Evolutionary conservation across 2,113 vertebrate species (phyloP), one percentile per base, ranked within the genome.

Genomic region (Engraulis encrasicolus): DNA sequence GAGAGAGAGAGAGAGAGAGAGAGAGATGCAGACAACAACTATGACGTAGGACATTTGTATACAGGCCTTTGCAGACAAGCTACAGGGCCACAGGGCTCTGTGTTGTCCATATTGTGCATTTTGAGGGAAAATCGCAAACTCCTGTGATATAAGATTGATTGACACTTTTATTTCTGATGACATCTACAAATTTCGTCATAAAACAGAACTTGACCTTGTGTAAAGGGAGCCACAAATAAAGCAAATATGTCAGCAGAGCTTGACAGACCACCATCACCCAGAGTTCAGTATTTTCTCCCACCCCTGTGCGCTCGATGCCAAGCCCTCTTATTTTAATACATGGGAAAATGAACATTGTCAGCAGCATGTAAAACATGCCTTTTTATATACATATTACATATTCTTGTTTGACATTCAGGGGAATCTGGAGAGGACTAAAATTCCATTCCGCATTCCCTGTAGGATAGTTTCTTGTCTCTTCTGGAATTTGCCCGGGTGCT

Each of bases 401-500:
- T 66, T 66, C 7, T 31, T 66, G 23, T 31, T 66, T 66, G 58
- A 66, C 58, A 66, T 66, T 66, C n/a, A 66, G n/a, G 0, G 23
- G 58, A 66, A 66, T 66, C 58, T 27, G 7, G 58, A 66, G 58
- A 31, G 58, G n/a, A n/a, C 58, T 31, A 66, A 66, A n/a, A 66
- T 66, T 66, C 58, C 58, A 12, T 27, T n/a, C 58, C 27, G 27
- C 58, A 66, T 31, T 66, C 58, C 58, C 58, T 23, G 58, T 23
- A 66, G 58, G 31, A 31, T 66, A 45, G 14, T 66, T 12, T 83
- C 77, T 78, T 48, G 12, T 84, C 85, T 78, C 88, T 77, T 40
- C 77, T 61, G 38, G 27, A 81, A 78, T 87, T 87, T 15, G 84
- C 84, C 87, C 85, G 77, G 87, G 82, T 83, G 81, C 37, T 83